These are phyloP conservation scores for Marmota flaviventris DNA, from an alignment of 2,113 vertebrate genomes.

Conservation along the genomic window DNA sequence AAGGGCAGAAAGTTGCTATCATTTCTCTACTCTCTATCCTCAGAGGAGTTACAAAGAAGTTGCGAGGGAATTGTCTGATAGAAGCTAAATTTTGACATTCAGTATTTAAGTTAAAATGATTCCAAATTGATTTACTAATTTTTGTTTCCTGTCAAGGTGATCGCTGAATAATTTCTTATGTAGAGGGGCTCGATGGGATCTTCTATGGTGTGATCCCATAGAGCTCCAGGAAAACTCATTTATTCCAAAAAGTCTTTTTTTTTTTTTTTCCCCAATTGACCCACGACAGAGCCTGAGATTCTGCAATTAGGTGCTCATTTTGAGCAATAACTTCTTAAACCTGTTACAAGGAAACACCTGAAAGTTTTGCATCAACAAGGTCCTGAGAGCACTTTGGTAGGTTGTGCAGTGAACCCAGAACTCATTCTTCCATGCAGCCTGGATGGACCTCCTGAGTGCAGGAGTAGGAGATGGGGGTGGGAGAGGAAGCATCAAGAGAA, in stretches of 20 bases:
- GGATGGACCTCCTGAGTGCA: too few relatives aligned
- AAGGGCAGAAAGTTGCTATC: neutral
- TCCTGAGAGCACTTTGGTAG: neutral
- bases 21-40: too few relatives aligned
- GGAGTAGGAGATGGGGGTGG: neutral
- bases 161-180: neutral
- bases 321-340: neutral
- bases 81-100: neutral
- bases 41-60: neutral
- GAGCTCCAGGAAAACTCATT: neutral
- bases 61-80: neutral
- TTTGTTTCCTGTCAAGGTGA: neutral
- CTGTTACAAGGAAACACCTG: neutral
- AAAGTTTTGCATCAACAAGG: neutral
- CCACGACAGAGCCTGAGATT: neutral
- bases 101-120: neutral
- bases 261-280: neutral
- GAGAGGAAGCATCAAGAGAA: neutral
- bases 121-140: neutral
- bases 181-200: neutral
- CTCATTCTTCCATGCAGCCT: neutral
- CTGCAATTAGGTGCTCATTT: neutral
- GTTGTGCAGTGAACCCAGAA: neutral
- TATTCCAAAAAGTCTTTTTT: neutral
- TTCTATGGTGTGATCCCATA: neutral